Percentiles rank a stretch among this genome's conserved stretches.
Evolutionary conservation across 2,113 vertebrate species (phyloP).

Genomic region (Chamaea fasciata): DNA sequence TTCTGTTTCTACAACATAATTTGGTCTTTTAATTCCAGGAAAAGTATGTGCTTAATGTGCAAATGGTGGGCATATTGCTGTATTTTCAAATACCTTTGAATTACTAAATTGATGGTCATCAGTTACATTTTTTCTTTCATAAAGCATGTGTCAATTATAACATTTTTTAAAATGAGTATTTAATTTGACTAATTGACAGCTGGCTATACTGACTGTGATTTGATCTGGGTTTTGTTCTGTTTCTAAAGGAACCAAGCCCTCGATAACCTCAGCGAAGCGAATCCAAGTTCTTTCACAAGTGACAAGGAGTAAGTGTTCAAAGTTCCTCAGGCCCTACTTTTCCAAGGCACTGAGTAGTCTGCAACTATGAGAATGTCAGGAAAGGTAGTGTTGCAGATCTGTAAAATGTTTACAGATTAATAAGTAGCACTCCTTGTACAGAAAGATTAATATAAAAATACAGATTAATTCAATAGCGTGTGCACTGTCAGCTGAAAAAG

Average conservation of each 20-base stretch:
- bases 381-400: not conserved
- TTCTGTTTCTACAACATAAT: not conserved
- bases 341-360: not conserved
- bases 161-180: not conserved
- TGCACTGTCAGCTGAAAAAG: not conserved
- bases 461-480: not conserved
- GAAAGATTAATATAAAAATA: not conserved
- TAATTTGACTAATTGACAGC: not conserved
- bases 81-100: not conserved
- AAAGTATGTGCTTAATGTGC: not conserved
- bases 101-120: not conserved
- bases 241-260: constrained; percentile 20
- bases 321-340: not conserved
- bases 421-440: not conserved
- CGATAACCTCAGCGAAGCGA: not conserved
- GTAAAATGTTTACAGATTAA: not conserved
- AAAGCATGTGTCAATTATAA: not conserved
- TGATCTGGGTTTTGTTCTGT: not conserved
- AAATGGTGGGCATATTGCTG: not conserved
- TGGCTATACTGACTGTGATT: not conserved
- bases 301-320: constrained; percentile 20
- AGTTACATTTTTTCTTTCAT: not conserved
- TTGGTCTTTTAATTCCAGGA: not conserved
- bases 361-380: not conserved
- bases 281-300: not conserved